These are phyloP conservation scores for Protobothrops mucrosquamatus DNA, from an alignment of 2,113 vertebrate genomes.

Conservation along the genomic window DNA sequence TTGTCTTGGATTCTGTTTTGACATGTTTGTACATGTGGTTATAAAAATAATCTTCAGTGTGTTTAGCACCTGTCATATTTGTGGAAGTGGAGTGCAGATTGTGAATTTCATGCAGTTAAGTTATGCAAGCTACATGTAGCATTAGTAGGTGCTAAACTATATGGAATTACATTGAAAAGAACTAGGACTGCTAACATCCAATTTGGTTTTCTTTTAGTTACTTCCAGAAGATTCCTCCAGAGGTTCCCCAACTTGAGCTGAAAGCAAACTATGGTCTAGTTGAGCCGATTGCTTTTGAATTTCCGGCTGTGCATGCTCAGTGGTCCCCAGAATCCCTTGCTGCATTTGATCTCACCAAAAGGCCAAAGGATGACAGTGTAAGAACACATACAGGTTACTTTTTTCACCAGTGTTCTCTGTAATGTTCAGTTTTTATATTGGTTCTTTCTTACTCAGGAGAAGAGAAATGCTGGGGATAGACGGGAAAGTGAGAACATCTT, in stretches of 20 bases:
- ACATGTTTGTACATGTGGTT: background rate
- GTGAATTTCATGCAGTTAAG: background rate
- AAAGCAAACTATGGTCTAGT: slow-evolving; percentile 96
- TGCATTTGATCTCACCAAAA: slow-evolving; percentile 94
- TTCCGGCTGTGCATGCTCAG: slow-evolving; percentile 77
- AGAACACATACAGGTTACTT: slow-evolving; percentile 27
- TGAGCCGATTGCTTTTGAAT: slow-evolving; percentile 86
- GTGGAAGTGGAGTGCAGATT: background rate
- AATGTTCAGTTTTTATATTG: background rate
- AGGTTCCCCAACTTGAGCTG: slow-evolving; percentile 89
- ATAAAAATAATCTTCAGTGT: background rate
- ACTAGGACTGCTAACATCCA: background rate
- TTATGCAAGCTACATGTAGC: background rate
- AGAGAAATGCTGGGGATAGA: background rate
- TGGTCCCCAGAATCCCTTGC: slow-evolving; percentile 86
- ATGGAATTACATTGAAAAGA: background rate
- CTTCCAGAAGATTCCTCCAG: slow-evolving; percentile 93
- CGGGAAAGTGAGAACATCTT: background rate
- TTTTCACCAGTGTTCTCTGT: background rate
- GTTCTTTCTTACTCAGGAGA: background rate
- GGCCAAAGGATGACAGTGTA: slow-evolving; percentile 91
- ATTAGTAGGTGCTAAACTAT: background rate
- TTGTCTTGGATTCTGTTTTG: background rate
- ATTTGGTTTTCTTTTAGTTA: slow-evolving; percentile 75
- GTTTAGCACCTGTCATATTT: background rate